phyloP scores from a whole-genome alignment of 2,113 vertebrate species.

The Ahaetulla prasina region DNA sequence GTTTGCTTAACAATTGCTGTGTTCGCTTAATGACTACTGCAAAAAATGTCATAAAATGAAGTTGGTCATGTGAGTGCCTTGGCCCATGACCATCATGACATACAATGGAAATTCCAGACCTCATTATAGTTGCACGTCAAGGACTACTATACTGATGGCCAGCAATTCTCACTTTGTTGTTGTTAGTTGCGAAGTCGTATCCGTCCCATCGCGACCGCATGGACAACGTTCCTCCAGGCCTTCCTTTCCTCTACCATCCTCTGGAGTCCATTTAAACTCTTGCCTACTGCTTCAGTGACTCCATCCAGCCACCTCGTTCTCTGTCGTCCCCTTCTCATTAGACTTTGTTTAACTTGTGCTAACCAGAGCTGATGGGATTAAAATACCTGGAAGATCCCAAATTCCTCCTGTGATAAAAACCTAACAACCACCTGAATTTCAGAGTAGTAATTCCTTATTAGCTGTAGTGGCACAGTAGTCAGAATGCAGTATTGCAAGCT shows the following conservation, averaged over 20 bases:
- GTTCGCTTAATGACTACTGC: neutral
- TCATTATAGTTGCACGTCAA: neutral
- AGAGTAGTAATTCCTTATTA: neutral
- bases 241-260: too few species aligned
- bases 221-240: too few species aligned
- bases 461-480: too few species aligned
- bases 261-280: too few species aligned
- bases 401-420: neutral
- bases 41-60: neutral
- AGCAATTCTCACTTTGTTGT: neutral
- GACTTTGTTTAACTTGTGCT: neutral
- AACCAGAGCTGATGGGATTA: neutral
- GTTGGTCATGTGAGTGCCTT: neutral
- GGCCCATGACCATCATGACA: neutral
- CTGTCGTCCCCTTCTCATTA: too few species aligned
- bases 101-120: neutral
- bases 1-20: neutral
- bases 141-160: neutral
- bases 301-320: too few species aligned
- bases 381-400: neutral
- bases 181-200: too few species aligned
- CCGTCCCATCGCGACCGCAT: too few species aligned
- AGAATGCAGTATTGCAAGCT: too few species aligned
- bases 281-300: too few species aligned
- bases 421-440: neutral